phyloP scores from a whole-genome alignment of 2,797 vertebrate genomes.

The Leptatherina wallacei region DNA sequence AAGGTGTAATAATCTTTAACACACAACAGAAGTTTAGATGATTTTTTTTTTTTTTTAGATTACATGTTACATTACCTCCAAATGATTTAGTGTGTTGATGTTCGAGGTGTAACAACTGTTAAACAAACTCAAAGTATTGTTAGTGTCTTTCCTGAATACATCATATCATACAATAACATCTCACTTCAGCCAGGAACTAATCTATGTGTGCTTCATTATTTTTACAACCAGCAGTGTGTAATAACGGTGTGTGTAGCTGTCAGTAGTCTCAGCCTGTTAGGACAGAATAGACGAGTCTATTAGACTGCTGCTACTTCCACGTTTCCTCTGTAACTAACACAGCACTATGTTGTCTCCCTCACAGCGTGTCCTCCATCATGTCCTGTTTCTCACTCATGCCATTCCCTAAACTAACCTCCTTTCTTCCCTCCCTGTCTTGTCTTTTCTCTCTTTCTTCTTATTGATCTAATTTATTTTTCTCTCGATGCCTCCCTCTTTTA shows the following conservation, averaged over 20 bases:
- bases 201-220: constrained; percentile 41
- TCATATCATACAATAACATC: constrained; percentile 13
- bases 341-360: not conserved
- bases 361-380: constrained; percentile 9
- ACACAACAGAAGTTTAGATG: not conserved
- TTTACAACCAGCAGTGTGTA: constrained; percentile 30
- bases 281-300: constrained; percentile 29
- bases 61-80: not conserved
- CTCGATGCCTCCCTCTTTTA: not conserved
- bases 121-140: not conserved
- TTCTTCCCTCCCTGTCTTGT: not conserved
- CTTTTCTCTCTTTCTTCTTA: constrained; percentile 9
- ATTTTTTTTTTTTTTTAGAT: not conserved
- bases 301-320: not conserved
- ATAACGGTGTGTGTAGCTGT: constrained; percentile 5
- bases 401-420: not conserved
- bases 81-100: not conserved
- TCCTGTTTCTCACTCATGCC: not conserved
- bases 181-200: constrained; percentile 22
- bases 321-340: not conserved
- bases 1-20: not conserved
- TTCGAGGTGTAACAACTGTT: not conserved
- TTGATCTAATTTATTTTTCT: constrained; percentile 30
- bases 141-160: constrained; percentile 7
- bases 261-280: constrained; percentile 15